phyloP scores from a whole-genome alignment of 2,888 invertebrate species.

The Atrina japonica region DNA sequence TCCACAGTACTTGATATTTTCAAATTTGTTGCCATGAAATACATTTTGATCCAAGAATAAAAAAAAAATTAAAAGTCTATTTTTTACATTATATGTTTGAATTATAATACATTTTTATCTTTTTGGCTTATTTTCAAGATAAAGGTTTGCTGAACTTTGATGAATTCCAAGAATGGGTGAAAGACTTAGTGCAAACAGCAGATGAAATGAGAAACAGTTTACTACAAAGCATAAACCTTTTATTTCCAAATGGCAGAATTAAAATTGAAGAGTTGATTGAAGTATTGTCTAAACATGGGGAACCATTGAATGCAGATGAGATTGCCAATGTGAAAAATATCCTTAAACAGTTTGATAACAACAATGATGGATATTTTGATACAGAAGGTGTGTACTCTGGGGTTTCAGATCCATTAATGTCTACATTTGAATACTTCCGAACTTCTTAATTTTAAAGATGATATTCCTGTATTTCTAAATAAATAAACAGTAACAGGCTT shows the following conservation, averaged over 20 bases:
- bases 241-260: conserved; percentile 1
- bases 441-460: no score
- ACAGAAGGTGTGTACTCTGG: background rate
- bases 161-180: conserved; percentile 24
- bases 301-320: conserved; percentile 13
- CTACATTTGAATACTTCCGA: no score
- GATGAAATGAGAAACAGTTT: conserved; percentile 9
- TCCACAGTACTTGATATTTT: no score
- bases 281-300: conserved; percentile 3
- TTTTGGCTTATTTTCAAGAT: no score
- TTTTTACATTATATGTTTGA: no score
- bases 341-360: conserved; percentile 9
- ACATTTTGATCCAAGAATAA: no score
- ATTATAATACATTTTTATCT: background rate
- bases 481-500: no score
- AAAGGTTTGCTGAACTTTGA: conserved; percentile 13
- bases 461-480: no score
- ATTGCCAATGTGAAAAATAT: background rate
- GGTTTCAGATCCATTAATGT: no score
- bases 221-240: conserved; percentile 2
- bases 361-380: conserved; percentile 12
- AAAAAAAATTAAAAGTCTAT: no score
- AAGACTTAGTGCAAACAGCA: background rate
- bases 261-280: conserved; percentile 7
- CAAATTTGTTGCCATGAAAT: no score